phyloP scores from a whole-genome alignment of 2,797 vertebrate species.

The Melanotaenia trifasciata region DNA sequence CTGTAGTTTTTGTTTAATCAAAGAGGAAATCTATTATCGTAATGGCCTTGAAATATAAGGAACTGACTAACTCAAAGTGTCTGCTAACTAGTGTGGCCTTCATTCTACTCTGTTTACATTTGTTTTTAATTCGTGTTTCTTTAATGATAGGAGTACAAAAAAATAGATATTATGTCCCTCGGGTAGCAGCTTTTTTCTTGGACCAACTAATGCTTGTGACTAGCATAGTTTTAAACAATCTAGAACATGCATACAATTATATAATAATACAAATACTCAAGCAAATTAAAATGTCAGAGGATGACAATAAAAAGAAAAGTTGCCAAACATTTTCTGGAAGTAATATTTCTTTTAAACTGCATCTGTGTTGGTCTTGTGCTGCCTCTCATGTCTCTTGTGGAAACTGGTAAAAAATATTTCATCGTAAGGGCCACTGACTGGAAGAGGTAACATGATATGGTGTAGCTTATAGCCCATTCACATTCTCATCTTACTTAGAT shows the following conservation, averaged over 20 bases:
- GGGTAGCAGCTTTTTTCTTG: not conserved
- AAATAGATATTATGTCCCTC: not conserved
- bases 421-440: conserved; percentile 5
- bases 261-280: not conserved
- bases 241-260: not conserved
- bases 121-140: not conserved
- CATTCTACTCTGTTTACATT: conserved; percentile 24
- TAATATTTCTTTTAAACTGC: not conserved
- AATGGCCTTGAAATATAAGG: conserved; percentile 44
- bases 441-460: conserved; percentile 6
- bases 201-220: too few species aligned
- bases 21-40: conserved; percentile 32
- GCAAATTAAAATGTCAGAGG: not conserved
- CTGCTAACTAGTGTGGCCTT: not conserved
- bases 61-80: conserved; percentile 12
- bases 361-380: not conserved
- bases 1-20: conserved; percentile 52
- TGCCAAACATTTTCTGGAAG: not conserved
- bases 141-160: not conserved
- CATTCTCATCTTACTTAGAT: conserved; percentile 24
- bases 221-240: not conserved
- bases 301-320: not conserved
- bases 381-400: not conserved
- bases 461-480: conserved; percentile 13
- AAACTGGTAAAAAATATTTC: conserved; percentile 8